Base-by-base conservation (phyloP, 2,888 invertebrate genomes). In the Dynastes maya region DNA sequence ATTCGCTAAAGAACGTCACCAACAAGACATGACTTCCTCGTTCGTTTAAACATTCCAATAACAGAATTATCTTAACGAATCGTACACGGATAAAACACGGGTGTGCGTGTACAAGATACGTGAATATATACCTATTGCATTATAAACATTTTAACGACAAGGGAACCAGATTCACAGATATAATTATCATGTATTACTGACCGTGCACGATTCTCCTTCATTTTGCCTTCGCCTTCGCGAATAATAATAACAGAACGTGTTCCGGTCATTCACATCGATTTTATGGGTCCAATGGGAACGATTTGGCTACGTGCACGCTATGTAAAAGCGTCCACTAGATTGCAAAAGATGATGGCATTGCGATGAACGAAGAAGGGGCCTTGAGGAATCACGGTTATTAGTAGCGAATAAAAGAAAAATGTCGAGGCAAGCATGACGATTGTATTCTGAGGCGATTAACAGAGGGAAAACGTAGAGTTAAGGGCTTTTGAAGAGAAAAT, bases 201-300 rank as follows among this genome's bases (percentile, higher is more conserved):
- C 13, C 22, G 51, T 51, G 11, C 13, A 27, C 51, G 51, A 68
- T 9, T 27, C 49, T 27, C 49, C 40, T 49, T 51, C 58, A 11
- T 8, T 45, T 45, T 45, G 11, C 45, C 45, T 45, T 58, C 58
- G 40, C 71, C 40, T 55, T 72, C 58, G 71, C 40, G 71, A 72
- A 72, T 72, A 72, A 58, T 40, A 58, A 72, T 72, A 72, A 72
- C 58, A 58, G 58, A 58, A 58, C 58, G 58, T 58, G n/a, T 72
- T 58, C 58, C 16, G 71, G 61, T 74, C 72, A 63, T 61, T 74
- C 61, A 74, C 61, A 61, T 74, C 37, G 40, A 11, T 74, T 45
- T 74, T 61, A 58, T 74, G 40, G 63, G 61, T 74, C 61, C 45
- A 61, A 74, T 27, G 45, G 55, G 45, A 61, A 45, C 45, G 49